These are phyloP conservation scores for Ctenopoma kingsleyae DNA, from an alignment of 2,797 vertebrate species.

Conservation along the genomic window DNA sequence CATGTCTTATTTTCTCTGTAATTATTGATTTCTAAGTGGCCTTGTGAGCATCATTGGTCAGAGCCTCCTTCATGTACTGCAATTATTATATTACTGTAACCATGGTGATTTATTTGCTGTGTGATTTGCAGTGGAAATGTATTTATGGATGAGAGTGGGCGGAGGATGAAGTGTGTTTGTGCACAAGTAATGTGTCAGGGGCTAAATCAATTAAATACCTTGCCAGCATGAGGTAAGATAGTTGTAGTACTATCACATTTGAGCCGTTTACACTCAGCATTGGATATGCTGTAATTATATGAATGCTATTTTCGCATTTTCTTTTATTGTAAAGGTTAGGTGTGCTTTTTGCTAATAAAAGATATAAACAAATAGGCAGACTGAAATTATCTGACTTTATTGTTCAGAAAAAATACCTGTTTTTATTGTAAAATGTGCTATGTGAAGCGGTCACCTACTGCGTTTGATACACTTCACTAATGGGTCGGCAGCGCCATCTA, in stretches of 20 bases:
- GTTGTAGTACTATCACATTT: background rate
- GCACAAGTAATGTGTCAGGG: constrained; percentile 26
- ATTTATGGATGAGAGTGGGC: constrained; percentile 74
- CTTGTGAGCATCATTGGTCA: constrained; percentile 58
- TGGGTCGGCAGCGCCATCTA: constrained; percentile 40
- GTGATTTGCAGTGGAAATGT: constrained; percentile 66
- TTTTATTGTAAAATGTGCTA: background rate
- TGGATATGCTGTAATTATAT: background rate
- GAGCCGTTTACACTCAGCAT: background rate
- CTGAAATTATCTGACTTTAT: background rate
- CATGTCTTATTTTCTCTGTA: constrained; percentile 32
- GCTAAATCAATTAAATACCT: constrained; percentile 48
- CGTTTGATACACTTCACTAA: background rate
- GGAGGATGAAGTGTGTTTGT: constrained; percentile 45
- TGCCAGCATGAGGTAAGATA: constrained; percentile 16
- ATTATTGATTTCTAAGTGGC: constrained; percentile 62
- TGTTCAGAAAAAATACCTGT: background rate
- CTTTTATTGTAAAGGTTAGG: constrained; percentile 1
- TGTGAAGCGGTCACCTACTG: background rate
- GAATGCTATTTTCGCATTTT: background rate
- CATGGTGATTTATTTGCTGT: constrained; percentile 75
- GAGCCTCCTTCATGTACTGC: constrained; percentile 46
- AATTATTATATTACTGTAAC: constrained; percentile 77
- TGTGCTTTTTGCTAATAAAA: background rate
- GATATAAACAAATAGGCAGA: background rate